Evolutionary conservation across 92 coral and sea anemone species (phyloP), one percentile per base, ranked within the genome.

Genomic region (Pocillopora grandis): DNA sequence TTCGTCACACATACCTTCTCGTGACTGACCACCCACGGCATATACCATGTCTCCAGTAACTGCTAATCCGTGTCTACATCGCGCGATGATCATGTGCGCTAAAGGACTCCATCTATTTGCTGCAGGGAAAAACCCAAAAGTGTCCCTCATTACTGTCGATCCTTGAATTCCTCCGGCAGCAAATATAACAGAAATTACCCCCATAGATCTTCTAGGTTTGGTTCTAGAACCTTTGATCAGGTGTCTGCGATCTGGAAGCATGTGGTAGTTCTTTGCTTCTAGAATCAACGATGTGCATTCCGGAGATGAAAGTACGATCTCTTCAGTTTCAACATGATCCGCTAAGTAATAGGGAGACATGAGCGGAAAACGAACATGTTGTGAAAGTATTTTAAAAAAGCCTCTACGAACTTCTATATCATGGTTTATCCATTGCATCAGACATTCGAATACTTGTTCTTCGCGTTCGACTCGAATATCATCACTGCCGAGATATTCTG

Each of bases 161-260:
- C 98, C 98, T 84, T 97, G 98, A 49, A 97, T 97, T 2, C 99
- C 99, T 12, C 99, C 99, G 1, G 99, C 99, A 17, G 98, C 94
- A 85, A 97, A 94, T 37, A 97, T 94, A 73, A 97, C 98, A 78
- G 92, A 92, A 62, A 94, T 91, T 7, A 97, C 85, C 48, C 99
- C 99, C 97, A 97, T 91, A 19, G 99, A 97, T 74, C 88, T 86
- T 81, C 99, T 88, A 3, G 98, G 97, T 79, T 89, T 87, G 42
- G 95, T 94, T 77, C 99, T 90, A 49, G 90, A 90, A 81, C 94
- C 92, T 63, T 94, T 95, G 85, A 97, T 92, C 89, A 97, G 81
- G 80, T 97, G 99, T 23, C 99, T 87, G 49, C 99, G 81, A 83
- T 97, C 99, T 17, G 99, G 99, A 62, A 97, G 70, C 97, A 97